phyloP scores from a whole-genome alignment of 2,888 invertebrate genomes.

The Dicycla oo region DNA sequence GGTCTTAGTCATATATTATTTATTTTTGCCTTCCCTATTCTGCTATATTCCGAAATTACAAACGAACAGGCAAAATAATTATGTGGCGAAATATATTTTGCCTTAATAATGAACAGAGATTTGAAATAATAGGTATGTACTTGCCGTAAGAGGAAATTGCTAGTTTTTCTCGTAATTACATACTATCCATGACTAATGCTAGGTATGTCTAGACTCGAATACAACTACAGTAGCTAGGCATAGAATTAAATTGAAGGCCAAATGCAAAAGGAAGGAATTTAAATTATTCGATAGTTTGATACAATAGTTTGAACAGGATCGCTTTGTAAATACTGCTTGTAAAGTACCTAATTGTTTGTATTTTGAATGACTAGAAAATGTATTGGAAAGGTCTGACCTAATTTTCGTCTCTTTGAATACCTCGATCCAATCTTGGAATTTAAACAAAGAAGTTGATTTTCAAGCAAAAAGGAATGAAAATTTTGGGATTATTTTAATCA shows the following conservation, averaged over 20 bases:
- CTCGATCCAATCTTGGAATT: neutral
- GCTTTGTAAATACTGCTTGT: neutral
- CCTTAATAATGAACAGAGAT: neutral
- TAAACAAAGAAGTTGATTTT: neutral
- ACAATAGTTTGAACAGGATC: conserved; percentile 1
- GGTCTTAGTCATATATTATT: neutral
- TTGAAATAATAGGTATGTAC: conserved; percentile 3
- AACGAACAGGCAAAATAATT: neutral
- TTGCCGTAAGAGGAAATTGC: conserved; percentile 27
- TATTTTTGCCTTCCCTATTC: neutral
- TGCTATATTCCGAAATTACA: neutral
- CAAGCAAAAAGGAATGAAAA: neutral
- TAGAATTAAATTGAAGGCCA: conserved; percentile 44
- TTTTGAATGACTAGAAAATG: neutral
- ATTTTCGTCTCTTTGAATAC: neutral
- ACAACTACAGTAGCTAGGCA: conserved; percentile 25
- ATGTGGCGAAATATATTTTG: neutral
- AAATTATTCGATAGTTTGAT: conserved; percentile 32
- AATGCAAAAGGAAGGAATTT: conserved; percentile 33
- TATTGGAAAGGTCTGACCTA: conserved; percentile 1
- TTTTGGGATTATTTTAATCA: neutral
- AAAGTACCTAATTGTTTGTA: neutral
- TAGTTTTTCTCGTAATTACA: conserved; percentile 36
- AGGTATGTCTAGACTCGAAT: conserved; percentile 28
- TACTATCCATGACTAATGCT: conserved; percentile 40